Evolutionary conservation across 2,113 vertebrate species (phyloP).

Genomic region (Motacilla alba): DNA sequence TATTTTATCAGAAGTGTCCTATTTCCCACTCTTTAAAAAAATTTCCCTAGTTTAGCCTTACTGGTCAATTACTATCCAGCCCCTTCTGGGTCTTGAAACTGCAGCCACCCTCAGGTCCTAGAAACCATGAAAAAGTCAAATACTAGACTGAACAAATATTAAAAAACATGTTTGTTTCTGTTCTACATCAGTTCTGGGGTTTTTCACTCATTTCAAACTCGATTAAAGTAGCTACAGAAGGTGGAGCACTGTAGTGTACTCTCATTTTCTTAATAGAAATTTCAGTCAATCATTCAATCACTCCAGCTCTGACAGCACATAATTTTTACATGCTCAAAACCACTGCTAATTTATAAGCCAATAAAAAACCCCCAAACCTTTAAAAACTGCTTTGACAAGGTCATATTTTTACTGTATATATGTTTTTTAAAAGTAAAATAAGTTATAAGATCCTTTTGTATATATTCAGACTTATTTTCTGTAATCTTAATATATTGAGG

Average conservation of each 20-base stretch:
- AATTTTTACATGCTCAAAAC: neutral
- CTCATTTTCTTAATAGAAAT: neutral
- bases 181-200: neutral
- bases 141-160: fast-evolving
- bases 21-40: neutral
- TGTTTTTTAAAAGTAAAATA: neutral
- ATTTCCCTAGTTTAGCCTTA: fast-evolving
- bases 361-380: neutral
- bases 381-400: neutral
- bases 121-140: neutral
- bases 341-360: neutral
- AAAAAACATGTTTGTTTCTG: neutral
- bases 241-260: neutral
- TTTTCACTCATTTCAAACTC: neutral
- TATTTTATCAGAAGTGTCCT: neutral
- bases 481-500: neutral
- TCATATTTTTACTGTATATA: neutral
- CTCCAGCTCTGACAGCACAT: neutral
- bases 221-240: neutral
- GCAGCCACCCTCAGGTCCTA: neutral
- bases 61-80: fast-evolving
- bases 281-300: neutral
- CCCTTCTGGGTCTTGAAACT: neutral
- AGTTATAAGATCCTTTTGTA: neutral
- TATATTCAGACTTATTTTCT: neutral